These are phyloP conservation scores for Strigamia crassipes DNA, from an alignment of 2,888 invertebrate species.

Conservation along the genomic window DNA sequence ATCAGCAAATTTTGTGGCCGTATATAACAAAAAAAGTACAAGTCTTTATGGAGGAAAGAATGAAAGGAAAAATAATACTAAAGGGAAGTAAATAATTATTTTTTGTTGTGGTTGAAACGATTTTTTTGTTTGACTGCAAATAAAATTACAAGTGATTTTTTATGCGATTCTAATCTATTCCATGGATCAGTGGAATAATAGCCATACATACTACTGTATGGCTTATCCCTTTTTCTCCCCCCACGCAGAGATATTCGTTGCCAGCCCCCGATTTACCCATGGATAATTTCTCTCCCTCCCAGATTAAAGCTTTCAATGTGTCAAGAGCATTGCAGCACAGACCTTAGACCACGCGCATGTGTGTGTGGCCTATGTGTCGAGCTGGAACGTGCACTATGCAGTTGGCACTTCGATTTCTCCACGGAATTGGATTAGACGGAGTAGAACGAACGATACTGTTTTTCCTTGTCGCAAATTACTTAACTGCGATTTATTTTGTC, in stretches of 20 bases:
- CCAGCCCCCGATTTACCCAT: slow-evolving; percentile 31
- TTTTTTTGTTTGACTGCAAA: neutral
- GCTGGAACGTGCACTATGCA: slow-evolving; percentile 16
- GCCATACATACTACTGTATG: slow-evolving; percentile 4
- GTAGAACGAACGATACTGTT: slow-evolving; percentile 40
- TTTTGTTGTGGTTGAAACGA: neutral
- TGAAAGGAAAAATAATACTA: neutral
- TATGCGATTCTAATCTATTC: neutral
- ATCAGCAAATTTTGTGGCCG: slow-evolving; percentile 14
- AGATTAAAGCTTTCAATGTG: slow-evolving; percentile 42
- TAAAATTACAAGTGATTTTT: slow-evolving; percentile 1
- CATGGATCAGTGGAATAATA: neutral
- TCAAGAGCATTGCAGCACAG: slow-evolving; percentile 38
- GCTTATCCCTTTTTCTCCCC: slow-evolving; percentile 29
- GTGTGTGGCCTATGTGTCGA: slow-evolving; percentile 37
- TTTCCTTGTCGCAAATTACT: slow-evolving; percentile 25
- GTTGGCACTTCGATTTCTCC: slow-evolving; percentile 40
- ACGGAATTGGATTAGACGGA: slow-evolving; percentile 29
- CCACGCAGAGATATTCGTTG: slow-evolving; percentile 8
- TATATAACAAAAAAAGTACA: slow-evolving; percentile 23
- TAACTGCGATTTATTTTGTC: neutral
- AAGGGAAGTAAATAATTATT: neutral
- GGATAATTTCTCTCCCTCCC: slow-evolving; percentile 40
- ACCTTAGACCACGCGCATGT: slow-evolving; percentile 17
- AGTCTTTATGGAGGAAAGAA: neutral